Conservation (phyloP, 2,797 vertebrate species). For the Centropyge bicolor region DNA sequence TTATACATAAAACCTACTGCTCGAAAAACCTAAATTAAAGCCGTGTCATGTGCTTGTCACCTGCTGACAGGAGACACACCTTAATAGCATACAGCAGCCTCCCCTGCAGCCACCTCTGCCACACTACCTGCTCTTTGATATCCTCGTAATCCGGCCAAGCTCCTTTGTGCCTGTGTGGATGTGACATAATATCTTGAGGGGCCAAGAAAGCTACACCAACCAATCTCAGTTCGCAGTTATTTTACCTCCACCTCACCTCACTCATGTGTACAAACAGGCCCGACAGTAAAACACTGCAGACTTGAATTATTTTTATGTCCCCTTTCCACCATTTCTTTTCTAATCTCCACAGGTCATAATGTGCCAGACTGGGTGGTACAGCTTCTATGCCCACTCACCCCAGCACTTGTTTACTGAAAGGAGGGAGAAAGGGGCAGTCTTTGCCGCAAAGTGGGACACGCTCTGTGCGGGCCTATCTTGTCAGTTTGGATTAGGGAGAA, state of each 20-base stretch:
- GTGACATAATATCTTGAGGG: conserved; percentile 1
- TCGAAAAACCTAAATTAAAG: conserved; percentile 9
- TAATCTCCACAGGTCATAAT: background rate
- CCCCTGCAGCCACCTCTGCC: background rate
- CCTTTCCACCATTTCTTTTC: background rate
- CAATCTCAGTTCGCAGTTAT: conserved; percentile 1
- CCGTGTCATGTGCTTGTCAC: background rate
- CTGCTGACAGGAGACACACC: background rate
- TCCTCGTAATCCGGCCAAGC: conserved; percentile 9
- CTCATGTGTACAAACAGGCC: background rate
- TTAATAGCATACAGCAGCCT: conserved; percentile 5
- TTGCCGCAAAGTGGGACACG: no score
- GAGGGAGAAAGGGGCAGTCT: background rate
- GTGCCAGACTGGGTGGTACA: background rate
- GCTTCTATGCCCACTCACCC: background rate
- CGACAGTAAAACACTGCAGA: background rate
- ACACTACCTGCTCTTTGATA: background rate
- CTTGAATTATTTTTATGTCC: background rate
- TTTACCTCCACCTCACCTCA: background rate
- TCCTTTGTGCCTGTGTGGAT: background rate
- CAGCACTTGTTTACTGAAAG: background rate
- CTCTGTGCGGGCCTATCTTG: background rate
- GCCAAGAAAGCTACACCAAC: conserved; percentile 1
- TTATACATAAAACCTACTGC: background rate
- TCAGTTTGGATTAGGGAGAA: conserved; percentile 17